A percentile compares a stretch with the other conserved stretches of the same genome.
Conservation (phyloP, 2,888 invertebrate genomes). For the Laothoe populi region DNA sequence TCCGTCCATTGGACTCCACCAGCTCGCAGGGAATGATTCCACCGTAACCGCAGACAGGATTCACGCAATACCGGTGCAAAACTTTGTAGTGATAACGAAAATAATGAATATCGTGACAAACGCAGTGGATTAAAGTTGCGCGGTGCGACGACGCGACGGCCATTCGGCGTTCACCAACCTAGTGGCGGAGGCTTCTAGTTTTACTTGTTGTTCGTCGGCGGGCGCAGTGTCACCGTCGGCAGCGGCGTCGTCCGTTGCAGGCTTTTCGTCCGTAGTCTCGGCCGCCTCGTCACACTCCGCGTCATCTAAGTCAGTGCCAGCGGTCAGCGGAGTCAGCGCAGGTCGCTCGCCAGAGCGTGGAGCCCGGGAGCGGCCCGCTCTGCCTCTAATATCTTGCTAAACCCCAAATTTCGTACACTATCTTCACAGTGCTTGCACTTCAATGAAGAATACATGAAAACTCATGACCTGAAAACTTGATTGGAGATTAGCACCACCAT, state of each 20-base stretch:
- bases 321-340: conserved; percentile 70
- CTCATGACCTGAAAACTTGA: conserved; percentile 83
- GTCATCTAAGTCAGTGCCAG: conserved; percentile 78
- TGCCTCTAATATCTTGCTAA: conserved; percentile 52
- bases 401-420: conserved; percentile 10
- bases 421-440: conserved; percentile 56
- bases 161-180: conserved; percentile 81
- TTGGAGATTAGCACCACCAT: conserved; percentile 80
- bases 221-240: conserved; percentile 56
- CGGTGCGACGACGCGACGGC: conserved; percentile 72
- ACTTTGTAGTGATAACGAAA: conserved; percentile 80
- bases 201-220: conserved; percentile 68
- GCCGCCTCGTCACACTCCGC: conserved; percentile 57
- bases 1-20: conserved; percentile 31
- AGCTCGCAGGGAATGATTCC: conserved; percentile 16
- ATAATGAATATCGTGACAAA: conserved; percentile 59
- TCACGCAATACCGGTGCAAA: conserved; percentile 68
- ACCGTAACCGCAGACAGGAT: conserved; percentile 27
- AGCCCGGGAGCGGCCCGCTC: conserved; percentile 66
- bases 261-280: conserved; percentile 58
- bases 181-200: conserved; percentile 74
- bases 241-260: conserved; percentile 56
- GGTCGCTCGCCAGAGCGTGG: conserved; percentile 60
- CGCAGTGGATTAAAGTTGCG: conserved; percentile 69
- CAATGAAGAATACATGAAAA: conserved; percentile 55